A percentile compares a stretch with the other conserved stretches of the same genome.
phyloP scores from a whole-genome alignment of 2,113 vertebrate genomes.

The Psettodes erumei region DNA sequence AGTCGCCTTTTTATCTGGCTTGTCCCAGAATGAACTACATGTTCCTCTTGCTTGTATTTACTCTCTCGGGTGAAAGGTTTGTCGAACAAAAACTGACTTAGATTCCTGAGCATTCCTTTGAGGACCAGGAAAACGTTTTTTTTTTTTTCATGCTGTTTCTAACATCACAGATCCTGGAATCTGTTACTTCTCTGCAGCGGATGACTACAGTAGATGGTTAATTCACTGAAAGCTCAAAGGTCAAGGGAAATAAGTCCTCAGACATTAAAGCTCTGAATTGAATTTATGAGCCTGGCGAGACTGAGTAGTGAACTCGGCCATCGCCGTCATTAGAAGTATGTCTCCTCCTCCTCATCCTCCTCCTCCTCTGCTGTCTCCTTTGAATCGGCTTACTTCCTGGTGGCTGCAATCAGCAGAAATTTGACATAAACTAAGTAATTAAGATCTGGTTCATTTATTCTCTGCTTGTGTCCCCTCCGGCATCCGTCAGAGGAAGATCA shows the following conservation, averaged over 20 bases:
- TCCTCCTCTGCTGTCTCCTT: slow-evolving; percentile 6
- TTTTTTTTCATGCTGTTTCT: not conserved
- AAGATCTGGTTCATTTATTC: not conserved
- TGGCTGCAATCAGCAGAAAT: slow-evolving; percentile 36
- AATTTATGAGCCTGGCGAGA: slow-evolving; percentile 57
- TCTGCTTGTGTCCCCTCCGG: not conserved
- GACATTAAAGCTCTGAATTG: slow-evolving; percentile 39
- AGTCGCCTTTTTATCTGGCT: not conserved
- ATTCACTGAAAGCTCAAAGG: slow-evolving; percentile 43
- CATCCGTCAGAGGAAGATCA: too few species aligned
- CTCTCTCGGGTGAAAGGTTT: slow-evolving; percentile 2
- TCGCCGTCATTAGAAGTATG: slow-evolving; percentile 41
- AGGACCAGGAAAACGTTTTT: not conserved
- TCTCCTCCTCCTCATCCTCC: slow-evolving; percentile 25
- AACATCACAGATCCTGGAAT: slow-evolving; percentile 32
- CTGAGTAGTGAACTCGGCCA: slow-evolving; percentile 39
- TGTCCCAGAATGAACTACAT: not conserved
- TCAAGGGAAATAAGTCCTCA: slow-evolving; percentile 29
- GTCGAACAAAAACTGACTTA: slow-evolving; percentile 16
- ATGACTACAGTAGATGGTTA: slow-evolving; percentile 13
- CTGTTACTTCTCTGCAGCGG: slow-evolving; percentile 5
- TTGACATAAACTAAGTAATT: slow-evolving; percentile 37
- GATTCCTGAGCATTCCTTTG: slow-evolving; percentile 25
- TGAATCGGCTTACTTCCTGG: slow-evolving; percentile 27
- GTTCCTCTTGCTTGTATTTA: slow-evolving; percentile 1